phyloP scores from a whole-genome alignment of 2,797 vertebrate species.

The Cyclopterus lumpus region DNA sequence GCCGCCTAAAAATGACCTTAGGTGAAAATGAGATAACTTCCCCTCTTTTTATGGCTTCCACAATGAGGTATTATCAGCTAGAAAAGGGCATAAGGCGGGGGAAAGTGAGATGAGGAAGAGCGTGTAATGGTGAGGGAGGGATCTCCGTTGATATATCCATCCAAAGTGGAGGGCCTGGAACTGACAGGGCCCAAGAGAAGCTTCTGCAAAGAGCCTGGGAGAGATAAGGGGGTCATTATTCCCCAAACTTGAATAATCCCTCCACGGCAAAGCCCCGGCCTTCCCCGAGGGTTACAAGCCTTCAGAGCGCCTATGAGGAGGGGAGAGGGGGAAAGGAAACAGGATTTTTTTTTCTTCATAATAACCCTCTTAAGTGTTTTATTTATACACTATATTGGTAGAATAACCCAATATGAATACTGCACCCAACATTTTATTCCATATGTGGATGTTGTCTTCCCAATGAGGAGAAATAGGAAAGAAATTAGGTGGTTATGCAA shows the following conservation, averaged over 20 bases:
- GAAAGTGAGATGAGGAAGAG: constrained; percentile 63
- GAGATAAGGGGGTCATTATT: constrained; percentile 80
- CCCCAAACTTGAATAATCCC: constrained; percentile 78
- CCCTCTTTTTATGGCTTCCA: constrained; percentile 64
- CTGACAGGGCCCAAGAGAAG: constrained; percentile 74
- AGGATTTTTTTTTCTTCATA: constrained; percentile 17
- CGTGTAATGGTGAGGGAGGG: constrained; percentile 74
- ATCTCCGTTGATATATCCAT: constrained; percentile 77
- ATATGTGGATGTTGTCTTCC: neutral
- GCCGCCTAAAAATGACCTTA: constrained; percentile 67
- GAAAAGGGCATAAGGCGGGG: constrained; percentile 59
- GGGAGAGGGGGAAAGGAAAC: constrained; percentile 18
- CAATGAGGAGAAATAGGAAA: neutral
- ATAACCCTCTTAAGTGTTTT: constrained; percentile 11
- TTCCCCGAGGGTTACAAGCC: constrained; percentile 62
- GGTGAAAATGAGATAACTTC: constrained; percentile 75
- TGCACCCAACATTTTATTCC: neutral
- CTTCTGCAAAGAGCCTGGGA: constrained; percentile 64
- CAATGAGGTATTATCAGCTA: constrained; percentile 73
- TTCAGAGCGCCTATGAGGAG: constrained; percentile 39
- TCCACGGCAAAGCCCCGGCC: constrained; percentile 49
- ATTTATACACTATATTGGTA: constrained; percentile 5
- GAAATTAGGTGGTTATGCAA: neutral
- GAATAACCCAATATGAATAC: neutral
- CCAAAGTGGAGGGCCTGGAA: constrained; percentile 66